Conservation (phyloP, 2,797 vertebrate species). For the Gymnoscopelus braueri region DNA sequence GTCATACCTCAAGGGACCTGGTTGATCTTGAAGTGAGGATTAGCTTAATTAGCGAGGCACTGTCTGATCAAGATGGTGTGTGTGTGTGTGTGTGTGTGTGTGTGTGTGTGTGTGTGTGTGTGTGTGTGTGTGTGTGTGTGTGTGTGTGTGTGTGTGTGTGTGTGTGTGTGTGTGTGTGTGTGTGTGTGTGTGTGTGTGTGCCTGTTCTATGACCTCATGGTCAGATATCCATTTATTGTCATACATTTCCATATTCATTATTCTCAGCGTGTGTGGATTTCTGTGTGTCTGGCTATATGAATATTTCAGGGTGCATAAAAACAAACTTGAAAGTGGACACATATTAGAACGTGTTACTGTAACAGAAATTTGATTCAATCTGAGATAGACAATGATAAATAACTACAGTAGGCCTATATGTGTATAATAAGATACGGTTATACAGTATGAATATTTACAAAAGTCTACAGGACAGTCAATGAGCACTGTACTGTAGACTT, state of each 20-base stretch:
- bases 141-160: conserved; percentile 2
- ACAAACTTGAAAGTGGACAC: background rate
- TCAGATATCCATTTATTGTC: conserved; percentile 62
- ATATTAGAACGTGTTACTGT: too few relatives aligned
- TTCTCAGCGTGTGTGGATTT: conserved; percentile 27
- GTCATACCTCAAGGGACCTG: conserved; percentile 77
- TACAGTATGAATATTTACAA: background rate
- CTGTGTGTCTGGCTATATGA: conserved; percentile 52
- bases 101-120: conserved; percentile 10
- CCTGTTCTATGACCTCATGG: conserved; percentile 52
- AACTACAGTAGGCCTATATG: background rate
- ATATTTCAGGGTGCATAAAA: conserved; percentile 54
- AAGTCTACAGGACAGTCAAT: too few relatives aligned
- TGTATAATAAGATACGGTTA: background rate
- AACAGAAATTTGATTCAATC: too few relatives aligned
- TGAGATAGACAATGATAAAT: background rate
- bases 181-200: conserved; percentile 40
- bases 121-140: conserved; percentile 14
- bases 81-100: conserved; percentile 27
- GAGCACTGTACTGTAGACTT: too few relatives aligned
- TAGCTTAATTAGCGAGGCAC: conserved; percentile 88
- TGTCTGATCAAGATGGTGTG: conserved; percentile 83
- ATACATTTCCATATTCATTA: conserved; percentile 61
- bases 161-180: conserved; percentile 15
- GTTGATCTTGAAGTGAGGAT: conserved; percentile 94